These are phyloP conservation scores for Lates calcarifer DNA, from an alignment of 2,113 vertebrate species.

Conservation along the genomic window DNA sequence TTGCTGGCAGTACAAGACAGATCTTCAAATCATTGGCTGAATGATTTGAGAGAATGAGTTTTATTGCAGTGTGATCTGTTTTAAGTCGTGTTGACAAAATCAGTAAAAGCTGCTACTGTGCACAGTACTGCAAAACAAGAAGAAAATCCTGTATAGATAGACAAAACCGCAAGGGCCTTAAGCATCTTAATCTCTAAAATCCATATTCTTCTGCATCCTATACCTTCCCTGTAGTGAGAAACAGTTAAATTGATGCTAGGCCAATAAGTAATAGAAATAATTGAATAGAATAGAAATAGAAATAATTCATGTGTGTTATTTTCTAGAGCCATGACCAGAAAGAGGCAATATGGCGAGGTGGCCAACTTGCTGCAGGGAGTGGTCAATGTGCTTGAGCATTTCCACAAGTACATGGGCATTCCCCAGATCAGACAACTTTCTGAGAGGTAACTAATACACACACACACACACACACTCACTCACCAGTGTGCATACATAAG, in stretches of 20 bases:
- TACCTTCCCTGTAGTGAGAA: no score
- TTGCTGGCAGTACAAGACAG: background rate
- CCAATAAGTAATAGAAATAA: background rate
- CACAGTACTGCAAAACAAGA: background rate
- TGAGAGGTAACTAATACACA: constrained; percentile 87
- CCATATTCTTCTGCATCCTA: background rate
- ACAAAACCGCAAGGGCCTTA: background rate
- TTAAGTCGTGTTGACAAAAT: background rate
- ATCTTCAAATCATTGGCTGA: background rate
- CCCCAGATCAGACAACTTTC: constrained; percentile 98
- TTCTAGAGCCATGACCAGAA: constrained; percentile 95
- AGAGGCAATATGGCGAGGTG: constrained; percentile 97
- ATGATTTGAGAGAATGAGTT: background rate
- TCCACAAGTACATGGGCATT: constrained; percentile 98
- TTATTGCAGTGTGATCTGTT: background rate
- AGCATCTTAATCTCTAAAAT: background rate
- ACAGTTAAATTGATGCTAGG: background rate
- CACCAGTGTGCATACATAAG: background rate
- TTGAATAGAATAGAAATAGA: background rate
- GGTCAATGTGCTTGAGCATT: constrained; percentile 97
- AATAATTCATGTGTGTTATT: constrained; percentile 16
- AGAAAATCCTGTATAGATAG: background rate
- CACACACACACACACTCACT: constrained; percentile 3
- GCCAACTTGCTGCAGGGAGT: constrained; percentile 98
- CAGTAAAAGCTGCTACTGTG: background rate